Evolutionary conservation across 2,113 vertebrate genomes (phyloP).

Genomic region (Solea solea): DNA sequence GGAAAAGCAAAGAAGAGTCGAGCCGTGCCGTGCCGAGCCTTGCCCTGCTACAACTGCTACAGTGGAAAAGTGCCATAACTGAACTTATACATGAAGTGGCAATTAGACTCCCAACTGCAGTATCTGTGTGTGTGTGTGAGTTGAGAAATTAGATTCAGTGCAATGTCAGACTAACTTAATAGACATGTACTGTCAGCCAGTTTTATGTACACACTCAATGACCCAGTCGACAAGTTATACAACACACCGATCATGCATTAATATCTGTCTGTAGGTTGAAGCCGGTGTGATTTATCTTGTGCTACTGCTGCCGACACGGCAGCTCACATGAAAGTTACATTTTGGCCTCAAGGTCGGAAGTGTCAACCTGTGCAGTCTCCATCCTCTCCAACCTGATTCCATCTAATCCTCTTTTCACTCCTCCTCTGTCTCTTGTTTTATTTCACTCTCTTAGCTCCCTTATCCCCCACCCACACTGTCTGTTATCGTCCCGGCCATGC

Average conservation of each 20-base stretch:
- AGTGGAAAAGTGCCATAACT: no score
- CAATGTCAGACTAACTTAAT: no score
- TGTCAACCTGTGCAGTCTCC: slow-evolving; percentile 9
- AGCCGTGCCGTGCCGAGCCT: no score
- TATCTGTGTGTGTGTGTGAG: no score
- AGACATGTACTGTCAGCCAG: slow-evolving; percentile 1
- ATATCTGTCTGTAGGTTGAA: slow-evolving; percentile 31
- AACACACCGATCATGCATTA: slow-evolving; percentile 37
- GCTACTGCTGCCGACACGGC: slow-evolving; percentile 1
- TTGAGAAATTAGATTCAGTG: no score
- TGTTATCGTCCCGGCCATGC: slow-evolving; percentile 32
- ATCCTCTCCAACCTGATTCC: slow-evolving; percentile 26
- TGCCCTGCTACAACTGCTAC: no score
- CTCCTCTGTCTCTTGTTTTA: slow-evolving; percentile 25
- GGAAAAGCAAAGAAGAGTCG: no score
- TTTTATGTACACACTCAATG: slow-evolving; percentile 66
- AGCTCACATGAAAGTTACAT: neutral
- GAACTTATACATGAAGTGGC: no score
- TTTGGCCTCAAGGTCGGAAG: slow-evolving; percentile 12
- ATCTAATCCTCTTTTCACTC: slow-evolving; percentile 39
- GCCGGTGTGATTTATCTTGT: neutral
- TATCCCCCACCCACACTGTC: neutral
- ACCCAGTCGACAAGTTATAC: slow-evolving; percentile 37
- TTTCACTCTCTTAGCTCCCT: slow-evolving; percentile 19
- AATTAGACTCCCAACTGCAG: no score